Base-by-base conservation (phyloP, 2,113 vertebrate genomes). In the Tamias sibiricus region DNA sequence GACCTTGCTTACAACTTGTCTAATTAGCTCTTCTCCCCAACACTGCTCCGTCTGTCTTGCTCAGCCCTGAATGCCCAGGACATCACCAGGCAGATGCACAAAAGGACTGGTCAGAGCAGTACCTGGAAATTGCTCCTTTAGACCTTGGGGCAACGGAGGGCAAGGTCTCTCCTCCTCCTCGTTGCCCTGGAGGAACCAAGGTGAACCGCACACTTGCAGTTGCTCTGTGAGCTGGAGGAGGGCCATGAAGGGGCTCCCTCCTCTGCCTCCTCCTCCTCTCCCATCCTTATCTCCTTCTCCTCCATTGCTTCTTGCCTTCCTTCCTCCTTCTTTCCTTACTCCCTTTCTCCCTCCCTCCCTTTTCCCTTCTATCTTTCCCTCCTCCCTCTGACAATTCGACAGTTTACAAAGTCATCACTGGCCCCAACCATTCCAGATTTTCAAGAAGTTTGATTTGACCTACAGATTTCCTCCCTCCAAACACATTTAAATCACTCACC, bases 171-270 rank as follows among this genome's bases (percentile, higher is more conserved):
- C 3, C n/a, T 13, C 13, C 4, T 32, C 9, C 0, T 24, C 16
- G 0, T 30, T 2, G 3, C 42, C 17, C 75, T 0, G 1, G 0
- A 66, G n/a, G 13, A 14, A 30, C n/a, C 14, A 4, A 64, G 10
- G 30, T 10, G 5, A 7, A 9, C 26, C 17, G 4, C 17, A 14
- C 12, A 1, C 1, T 0, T 44, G 0, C 0, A 0, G 10, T 20
- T 12, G 9, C 9, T 5, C 13, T 30, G 8, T 3, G 35, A 40
- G 14, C 20, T 11, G 8, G 10, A 9, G 3, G 13, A 35, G 54
- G 20, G 12, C 30, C 74, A 69, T 14, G 1, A 6, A 35, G 66
- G 66, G 12, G 32, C 66, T 30, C 17, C 66, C 66, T 68, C 30
- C 30, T 35, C 4, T 1, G 7, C 62, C 7, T 10, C 11, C 62